A percentile compares a stretch with the other conserved stretches of the same genome.
These are phyloP conservation scores for Pseudochromis fuscus DNA, from an alignment of 2,797 vertebrate genomes.

Conservation along the genomic window DNA sequence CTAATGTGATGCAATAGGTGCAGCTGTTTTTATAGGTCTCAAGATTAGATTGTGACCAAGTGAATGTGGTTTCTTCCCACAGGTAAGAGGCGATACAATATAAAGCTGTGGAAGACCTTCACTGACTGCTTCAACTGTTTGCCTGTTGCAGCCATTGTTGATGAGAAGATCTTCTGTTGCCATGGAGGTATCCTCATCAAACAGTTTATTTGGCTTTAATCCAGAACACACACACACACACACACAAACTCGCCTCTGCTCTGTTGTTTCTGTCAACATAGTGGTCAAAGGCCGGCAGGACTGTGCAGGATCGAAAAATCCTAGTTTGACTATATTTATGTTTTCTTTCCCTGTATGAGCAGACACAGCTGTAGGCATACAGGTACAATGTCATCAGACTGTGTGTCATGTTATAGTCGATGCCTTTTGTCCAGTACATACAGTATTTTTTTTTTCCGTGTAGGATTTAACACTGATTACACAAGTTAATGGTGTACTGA, in stretches of 20 bases:
- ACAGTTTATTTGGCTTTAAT: conserved; percentile 46
- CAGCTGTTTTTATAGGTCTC: conserved; percentile 42
- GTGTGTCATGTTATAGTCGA: not conserved
- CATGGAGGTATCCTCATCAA: conserved; percentile 84
- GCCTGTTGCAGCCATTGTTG: conserved; percentile 96
- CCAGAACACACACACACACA: conserved; percentile 12
- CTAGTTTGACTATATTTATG: conserved; percentile 25
- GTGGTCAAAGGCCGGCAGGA: conserved; percentile 33
- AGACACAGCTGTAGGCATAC: not conserved
- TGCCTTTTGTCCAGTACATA: not conserved
- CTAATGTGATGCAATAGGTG: conserved; percentile 42
- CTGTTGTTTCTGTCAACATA: conserved; percentile 67
- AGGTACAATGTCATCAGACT: conserved; percentile 1
- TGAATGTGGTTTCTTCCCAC: conserved; percentile 43
- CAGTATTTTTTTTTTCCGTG: not conserved
- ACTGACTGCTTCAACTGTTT: conserved; percentile 99
- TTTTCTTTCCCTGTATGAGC: conserved; percentile 5
- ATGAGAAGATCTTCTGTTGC: conserved; percentile 90
- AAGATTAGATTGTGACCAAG: conserved; percentile 60
- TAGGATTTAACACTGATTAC: too few species aligned
- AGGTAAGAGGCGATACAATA: conserved; percentile 99
- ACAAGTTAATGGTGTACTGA: too few species aligned
- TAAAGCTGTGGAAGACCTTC: conserved; percentile 99
- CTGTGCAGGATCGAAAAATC: conserved; percentile 31
- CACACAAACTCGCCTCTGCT: conserved; percentile 31